Evolutionary conservation across 2,797 vertebrate species (phyloP).

Genomic region (Moxostoma hubbsi): DNA sequence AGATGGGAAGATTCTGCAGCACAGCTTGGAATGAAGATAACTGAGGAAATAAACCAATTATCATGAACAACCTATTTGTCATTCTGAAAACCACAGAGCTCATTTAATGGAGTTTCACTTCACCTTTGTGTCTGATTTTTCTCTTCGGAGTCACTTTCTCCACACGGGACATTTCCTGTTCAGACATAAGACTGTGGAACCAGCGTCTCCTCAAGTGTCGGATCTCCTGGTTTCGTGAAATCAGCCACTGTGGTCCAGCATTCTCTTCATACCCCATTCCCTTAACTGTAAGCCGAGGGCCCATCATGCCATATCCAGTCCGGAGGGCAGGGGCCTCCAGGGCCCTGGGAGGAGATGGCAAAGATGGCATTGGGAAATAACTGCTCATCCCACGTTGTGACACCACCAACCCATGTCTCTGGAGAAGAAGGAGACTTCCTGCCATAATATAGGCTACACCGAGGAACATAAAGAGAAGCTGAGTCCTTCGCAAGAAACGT

Average conservation of each 20-base stretch:
- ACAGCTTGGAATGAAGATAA: conserved; percentile 34
- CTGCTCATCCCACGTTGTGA: conserved; percentile 64
- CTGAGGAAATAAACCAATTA: conserved; percentile 33
- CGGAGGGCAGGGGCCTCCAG: conserved; percentile 58
- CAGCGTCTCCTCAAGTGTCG: conserved; percentile 79
- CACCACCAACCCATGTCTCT: conserved; percentile 77
- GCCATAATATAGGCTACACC: conserved; percentile 87
- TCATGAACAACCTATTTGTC: conserved; percentile 34
- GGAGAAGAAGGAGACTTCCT: conserved; percentile 84
- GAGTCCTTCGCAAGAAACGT: conserved; percentile 84
- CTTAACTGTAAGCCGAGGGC: conserved; percentile 31
- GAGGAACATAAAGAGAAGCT: conserved; percentile 85
- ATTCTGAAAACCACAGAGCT: conserved; percentile 27
- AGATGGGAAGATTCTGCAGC: conserved; percentile 36
- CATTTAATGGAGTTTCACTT: neutral
- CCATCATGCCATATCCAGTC: conserved; percentile 44
- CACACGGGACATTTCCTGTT: conserved; percentile 66
- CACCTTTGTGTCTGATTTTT: conserved; percentile 74
- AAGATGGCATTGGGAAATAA: conserved; percentile 64
- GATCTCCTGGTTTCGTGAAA: conserved; percentile 79
- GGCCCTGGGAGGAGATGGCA: conserved; percentile 55
- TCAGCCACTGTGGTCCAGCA: conserved; percentile 75
- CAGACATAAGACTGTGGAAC: conserved; percentile 77
- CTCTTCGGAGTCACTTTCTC: conserved; percentile 60
- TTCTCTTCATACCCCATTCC: conserved; percentile 51